Conservation (phyloP, 2,888 invertebrate genomes). For the Eristalinus aeneus region DNA sequence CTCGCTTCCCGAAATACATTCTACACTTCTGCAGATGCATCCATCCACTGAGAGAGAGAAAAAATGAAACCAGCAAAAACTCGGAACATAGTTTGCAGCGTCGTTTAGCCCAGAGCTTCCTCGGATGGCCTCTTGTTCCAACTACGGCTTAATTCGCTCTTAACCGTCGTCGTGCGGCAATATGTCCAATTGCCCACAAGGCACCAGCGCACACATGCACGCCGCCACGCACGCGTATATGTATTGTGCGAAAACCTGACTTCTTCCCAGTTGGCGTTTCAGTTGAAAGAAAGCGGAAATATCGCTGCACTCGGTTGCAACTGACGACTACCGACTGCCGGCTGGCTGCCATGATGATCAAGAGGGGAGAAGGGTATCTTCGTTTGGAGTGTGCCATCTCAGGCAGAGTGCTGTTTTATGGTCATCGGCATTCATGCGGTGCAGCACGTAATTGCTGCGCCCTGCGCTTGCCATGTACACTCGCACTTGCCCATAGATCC, state of each 20-base stretch:
- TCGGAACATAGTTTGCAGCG: slow-evolving; percentile 5
- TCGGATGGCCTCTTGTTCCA: background rate
- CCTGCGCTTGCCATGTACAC: slow-evolving; percentile 7
- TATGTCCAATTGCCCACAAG: slow-evolving; percentile 6
- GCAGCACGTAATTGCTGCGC: slow-evolving; percentile 40
- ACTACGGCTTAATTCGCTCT: slow-evolving; percentile 15
- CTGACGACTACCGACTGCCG: slow-evolving; percentile 4
- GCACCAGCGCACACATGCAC: background rate
- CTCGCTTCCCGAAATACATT: background rate
- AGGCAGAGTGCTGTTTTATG: slow-evolving; percentile 38
- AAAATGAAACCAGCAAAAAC: background rate
- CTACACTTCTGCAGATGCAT: background rate
- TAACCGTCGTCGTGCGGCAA: slow-evolving; percentile 3
- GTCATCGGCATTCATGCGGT: slow-evolving; percentile 40
- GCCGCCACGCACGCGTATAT: background rate
- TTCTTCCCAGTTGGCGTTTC: slow-evolving; percentile 40
- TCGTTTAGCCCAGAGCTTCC: background rate
- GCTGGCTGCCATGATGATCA: background rate
- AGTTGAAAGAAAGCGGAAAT: slow-evolving; percentile 54
- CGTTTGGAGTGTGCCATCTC: slow-evolving; percentile 56
- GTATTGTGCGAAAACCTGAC: slow-evolving; percentile 14
- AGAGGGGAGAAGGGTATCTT: slow-evolving; percentile 18
- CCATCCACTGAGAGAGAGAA: background rate
- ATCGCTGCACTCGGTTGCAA: slow-evolving; percentile 12
- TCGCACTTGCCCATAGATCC: background rate